These are phyloP conservation scores for Acleris holmiana DNA, from an alignment of 2,888 invertebrate genomes.

Conservation along the genomic window DNA sequence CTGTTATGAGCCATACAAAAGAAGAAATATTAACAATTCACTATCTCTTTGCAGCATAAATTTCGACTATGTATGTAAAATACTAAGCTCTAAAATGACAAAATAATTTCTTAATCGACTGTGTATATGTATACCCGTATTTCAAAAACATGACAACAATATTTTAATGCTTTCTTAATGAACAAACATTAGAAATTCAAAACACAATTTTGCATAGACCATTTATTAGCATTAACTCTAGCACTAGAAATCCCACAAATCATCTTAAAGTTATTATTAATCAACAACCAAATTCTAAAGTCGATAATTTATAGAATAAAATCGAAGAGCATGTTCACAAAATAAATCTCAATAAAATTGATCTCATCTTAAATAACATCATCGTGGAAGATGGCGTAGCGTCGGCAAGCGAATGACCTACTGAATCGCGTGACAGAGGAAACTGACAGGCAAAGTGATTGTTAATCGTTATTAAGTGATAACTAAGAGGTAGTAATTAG, in stretches of 20 bases:
- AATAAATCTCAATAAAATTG: constrained; percentile 82
- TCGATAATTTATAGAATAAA: constrained; percentile 67
- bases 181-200: constrained; percentile 6
- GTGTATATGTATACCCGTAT: too few species aligned
- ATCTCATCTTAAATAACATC: constrained; percentile 80
- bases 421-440: constrained; percentile 8
- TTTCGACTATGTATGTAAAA: too few species aligned
- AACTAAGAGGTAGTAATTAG: not conserved
- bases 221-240: constrained; percentile 11
- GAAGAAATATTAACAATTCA: too few species aligned
- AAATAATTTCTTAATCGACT: too few species aligned
- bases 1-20: too few species aligned
- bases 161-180: too few species aligned
- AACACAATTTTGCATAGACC: constrained; percentile 13
- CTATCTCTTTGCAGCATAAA: too few species aligned
- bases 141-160: too few species aligned
- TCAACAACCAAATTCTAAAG: constrained; percentile 54
- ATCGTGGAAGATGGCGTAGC: constrained; percentile 62
- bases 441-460: not conserved
- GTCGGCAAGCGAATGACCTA: constrained; percentile 53
- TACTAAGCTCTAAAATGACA: too few species aligned
- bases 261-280: constrained; percentile 53
- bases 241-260: constrained; percentile 40
- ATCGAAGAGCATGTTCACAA: constrained; percentile 69
- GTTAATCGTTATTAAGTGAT: constrained; percentile 1